Percentiles rank a stretch among this genome's conserved stretches.
Conservation (phyloP, 2,888 invertebrate species). For the Globia sparganii region DNA sequence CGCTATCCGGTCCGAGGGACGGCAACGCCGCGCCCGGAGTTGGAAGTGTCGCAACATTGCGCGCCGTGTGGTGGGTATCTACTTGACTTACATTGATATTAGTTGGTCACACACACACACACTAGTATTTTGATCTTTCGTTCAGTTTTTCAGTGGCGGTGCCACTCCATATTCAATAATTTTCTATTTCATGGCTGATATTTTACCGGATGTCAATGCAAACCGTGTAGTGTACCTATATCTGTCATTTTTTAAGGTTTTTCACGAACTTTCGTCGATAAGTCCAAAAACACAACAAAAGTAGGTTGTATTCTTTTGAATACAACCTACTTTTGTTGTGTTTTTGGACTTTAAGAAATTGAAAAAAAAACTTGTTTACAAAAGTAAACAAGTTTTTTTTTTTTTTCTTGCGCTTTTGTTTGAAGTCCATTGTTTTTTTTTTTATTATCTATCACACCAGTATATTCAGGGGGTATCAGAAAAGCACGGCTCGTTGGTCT, state of each 20-base stretch:
- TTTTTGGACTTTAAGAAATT: no score
- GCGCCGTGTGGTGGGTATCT: conserved; percentile 16
- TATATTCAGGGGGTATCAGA: neutral
- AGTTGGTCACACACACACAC: neutral
- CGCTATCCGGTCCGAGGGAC: conserved; percentile 69
- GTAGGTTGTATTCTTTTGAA: neutral
- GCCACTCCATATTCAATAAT: neutral
- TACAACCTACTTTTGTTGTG: no score
- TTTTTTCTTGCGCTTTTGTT: neutral
- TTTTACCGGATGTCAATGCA: conserved; percentile 4
- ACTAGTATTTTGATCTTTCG: conserved; percentile 3
- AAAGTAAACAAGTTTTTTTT: neutral
- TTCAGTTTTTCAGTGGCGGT: neutral
- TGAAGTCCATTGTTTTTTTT: no score
- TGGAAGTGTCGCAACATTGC: conserved; percentile 66
- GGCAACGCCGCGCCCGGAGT: conserved; percentile 66
- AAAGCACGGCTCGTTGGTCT: neutral
- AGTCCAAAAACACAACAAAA: neutral
- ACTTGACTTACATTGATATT: conserved; percentile 11
- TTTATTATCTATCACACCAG: neutral
- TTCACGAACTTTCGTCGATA: neutral
- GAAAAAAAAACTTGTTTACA: no score
- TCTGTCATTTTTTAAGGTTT: neutral
- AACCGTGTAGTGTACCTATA: neutral
- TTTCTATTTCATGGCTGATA: neutral